Evolutionary conservation across 2,113 vertebrate species (phyloP).

Genomic region (Aegithalos caudatus): DNA sequence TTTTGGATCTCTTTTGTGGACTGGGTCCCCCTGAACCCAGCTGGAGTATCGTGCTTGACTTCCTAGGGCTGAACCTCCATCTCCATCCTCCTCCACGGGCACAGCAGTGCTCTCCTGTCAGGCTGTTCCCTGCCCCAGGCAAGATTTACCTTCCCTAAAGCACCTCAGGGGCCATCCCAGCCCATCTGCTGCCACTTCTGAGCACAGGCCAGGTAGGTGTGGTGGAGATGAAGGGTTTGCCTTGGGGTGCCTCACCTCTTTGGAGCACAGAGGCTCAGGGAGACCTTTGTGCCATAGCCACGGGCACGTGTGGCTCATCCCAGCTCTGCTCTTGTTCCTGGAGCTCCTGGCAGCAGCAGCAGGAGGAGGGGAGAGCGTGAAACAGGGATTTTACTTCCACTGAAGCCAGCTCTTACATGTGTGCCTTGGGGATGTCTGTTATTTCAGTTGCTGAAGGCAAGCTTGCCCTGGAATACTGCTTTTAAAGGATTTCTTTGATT

Average conservation of each 20-base stretch:
- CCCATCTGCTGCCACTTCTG: background rate
- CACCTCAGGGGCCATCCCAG: background rate
- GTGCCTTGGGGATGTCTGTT: constrained; percentile 19
- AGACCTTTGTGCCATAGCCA: background rate
- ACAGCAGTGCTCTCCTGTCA: background rate
- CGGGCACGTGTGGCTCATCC: background rate
- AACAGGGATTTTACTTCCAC: background rate
- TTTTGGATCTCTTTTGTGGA: background rate
- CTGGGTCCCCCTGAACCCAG: background rate
- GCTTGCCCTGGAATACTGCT: background rate
- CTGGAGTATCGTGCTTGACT: background rate
- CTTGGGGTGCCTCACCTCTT: background rate
- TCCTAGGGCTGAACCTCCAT: background rate
- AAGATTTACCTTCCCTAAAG: background rate
- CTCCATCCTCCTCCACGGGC: background rate
- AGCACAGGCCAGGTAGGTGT: background rate
- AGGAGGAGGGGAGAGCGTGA: background rate
- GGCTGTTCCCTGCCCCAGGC: background rate
- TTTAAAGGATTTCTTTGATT: background rate
- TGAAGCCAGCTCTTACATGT: background rate
- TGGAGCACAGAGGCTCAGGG: background rate
- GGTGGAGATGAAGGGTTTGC: background rate
- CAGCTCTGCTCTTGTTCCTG: background rate
- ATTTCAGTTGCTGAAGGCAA: constrained; percentile 14
- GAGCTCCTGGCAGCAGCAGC: background rate